Percentiles rank a stretch among this genome's conserved stretches.
Evolutionary conservation across 2,888 invertebrate species (phyloP).

Genomic region (Cheiracanthium punctorium): DNA sequence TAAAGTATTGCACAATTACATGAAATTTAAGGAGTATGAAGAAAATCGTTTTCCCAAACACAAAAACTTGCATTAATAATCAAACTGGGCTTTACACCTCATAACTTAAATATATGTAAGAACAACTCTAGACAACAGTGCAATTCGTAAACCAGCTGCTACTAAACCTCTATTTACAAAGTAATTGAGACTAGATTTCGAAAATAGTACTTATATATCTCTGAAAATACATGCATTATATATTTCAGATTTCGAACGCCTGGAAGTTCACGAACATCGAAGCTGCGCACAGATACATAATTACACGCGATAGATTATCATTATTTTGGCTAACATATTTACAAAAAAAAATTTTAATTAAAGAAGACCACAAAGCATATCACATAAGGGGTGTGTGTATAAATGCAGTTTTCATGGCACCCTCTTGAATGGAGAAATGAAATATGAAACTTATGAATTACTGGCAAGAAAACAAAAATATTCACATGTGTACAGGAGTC

Average conservation of each 20-base stretch:
- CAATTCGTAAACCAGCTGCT: too few relatives aligned
- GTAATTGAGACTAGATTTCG: background rate
- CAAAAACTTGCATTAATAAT: too few relatives aligned
- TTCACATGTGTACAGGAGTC: background rate
- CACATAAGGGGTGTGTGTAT: constrained; percentile 43
- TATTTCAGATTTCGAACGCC: background rate
- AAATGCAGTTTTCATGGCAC: constrained; percentile 55
- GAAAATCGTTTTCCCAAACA: too few relatives aligned
- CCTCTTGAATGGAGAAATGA: constrained; percentile 39
- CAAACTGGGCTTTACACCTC: too few relatives aligned
- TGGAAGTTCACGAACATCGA: too few relatives aligned
- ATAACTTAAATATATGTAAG: too few relatives aligned
- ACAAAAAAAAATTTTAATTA: background rate
- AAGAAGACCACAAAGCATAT: constrained; percentile 23
- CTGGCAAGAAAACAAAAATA: constrained; percentile 28
- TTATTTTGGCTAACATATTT: background rate
- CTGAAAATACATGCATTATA: background rate
- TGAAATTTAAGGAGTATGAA: too few relatives aligned
- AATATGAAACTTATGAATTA: constrained; percentile 17
- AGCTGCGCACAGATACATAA: too few relatives aligned
- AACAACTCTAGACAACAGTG: too few relatives aligned
- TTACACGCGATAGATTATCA: too few relatives aligned
- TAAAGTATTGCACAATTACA: too few relatives aligned
- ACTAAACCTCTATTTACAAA: too few relatives aligned
- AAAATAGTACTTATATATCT: background rate